Evolutionary conservation across 2,888 invertebrate genomes (phyloP), one percentile per base, ranked within the genome.

Genomic region (Caenorhabditis sinica): DNA sequence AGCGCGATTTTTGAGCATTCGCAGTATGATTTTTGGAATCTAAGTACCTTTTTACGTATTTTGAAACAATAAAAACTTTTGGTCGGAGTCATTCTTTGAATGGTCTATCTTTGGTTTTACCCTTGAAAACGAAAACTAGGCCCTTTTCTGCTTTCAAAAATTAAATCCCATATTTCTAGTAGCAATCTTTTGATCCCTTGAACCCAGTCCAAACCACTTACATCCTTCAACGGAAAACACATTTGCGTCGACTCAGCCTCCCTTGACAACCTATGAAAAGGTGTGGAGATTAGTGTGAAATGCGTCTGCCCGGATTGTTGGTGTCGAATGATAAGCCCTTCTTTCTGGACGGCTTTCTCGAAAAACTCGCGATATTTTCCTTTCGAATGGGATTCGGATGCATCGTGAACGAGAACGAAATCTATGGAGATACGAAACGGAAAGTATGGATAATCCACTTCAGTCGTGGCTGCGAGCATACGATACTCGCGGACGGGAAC

Each of bases 371-470:
- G 77, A 69, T 74, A 79, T 45, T 71, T 75, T 61, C 53, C 81
- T 9, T 53, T 51, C 15, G 53, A 77, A 6, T 77, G 65, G 1
- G 56, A 49, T 25, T 68, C 51, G 1, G 45, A 51, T 2, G 69
- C 79, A 56, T 76, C 73, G 66, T 85, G 80, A 4, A 89, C 89
- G 2, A 89, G 85, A 15, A 89, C 89, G 66, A 85, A 87, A 72
- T 89, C 88, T 23, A 88, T 85, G 1, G 86, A 75, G 9, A 89
- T 82, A 23, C 88, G 86, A 72, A 89, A 89, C 11, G 89, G 89
- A 56, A 84, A 89, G 66, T 89, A 89, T 11, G 89, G 89, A 82
- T 89, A 89, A 72, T 89, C 89, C 49, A 88, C 75, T 36, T 80
- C 74, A 17, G 75, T 76, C 25, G 83, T 65, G 33, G 86, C 77